Percentiles rank a stretch among this genome's conserved stretches.
Conservation (phyloP, 2,113 vertebrate genomes). For the Leptodactylus fuscus region DNA sequence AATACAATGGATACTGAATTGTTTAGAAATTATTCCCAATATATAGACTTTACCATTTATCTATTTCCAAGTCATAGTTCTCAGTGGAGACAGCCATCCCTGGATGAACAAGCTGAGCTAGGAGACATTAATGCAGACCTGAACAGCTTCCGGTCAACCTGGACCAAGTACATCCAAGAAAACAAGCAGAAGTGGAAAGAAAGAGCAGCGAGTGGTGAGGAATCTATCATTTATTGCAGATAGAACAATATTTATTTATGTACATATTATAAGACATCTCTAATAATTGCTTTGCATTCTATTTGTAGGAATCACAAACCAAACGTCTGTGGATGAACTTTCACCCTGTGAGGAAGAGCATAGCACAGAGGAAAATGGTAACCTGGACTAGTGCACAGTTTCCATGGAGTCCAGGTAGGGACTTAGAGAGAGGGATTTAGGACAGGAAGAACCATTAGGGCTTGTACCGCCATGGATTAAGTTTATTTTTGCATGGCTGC, state of each 20-base stretch:
- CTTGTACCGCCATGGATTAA: background rate
- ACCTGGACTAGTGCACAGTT: constrained; percentile 72
- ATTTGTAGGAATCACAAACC: constrained; percentile 77
- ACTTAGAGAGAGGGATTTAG: background rate
- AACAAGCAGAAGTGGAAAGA: constrained; percentile 96
- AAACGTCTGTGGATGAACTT: constrained; percentile 77
- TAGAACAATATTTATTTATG: rapidly evolving
- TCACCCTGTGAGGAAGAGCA: constrained; percentile 71
- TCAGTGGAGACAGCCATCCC: constrained; percentile 87
- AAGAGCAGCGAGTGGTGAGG: constrained; percentile 82
- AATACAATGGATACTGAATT: too few relatives aligned
- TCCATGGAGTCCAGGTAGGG: constrained; percentile 47
- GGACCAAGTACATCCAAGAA: constrained; percentile 89
- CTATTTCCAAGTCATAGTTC: constrained; percentile 68
- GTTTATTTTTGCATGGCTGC: background rate
- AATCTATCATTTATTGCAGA: background rate
- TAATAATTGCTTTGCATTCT: background rate
- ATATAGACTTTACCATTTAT: background rate
- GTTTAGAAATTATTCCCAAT: background rate
- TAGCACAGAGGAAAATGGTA: constrained; percentile 69
- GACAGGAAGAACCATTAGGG: background rate
- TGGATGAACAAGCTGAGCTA: constrained; percentile 84
- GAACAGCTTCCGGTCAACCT: constrained; percentile 87
- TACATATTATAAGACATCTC: background rate
- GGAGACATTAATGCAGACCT: constrained; percentile 88